Evolutionary conservation across 1,140 invertebrate genomes (phyloP), one percentile per base, ranked within the genome.

Genomic region (Halotydeus destructor): DNA sequence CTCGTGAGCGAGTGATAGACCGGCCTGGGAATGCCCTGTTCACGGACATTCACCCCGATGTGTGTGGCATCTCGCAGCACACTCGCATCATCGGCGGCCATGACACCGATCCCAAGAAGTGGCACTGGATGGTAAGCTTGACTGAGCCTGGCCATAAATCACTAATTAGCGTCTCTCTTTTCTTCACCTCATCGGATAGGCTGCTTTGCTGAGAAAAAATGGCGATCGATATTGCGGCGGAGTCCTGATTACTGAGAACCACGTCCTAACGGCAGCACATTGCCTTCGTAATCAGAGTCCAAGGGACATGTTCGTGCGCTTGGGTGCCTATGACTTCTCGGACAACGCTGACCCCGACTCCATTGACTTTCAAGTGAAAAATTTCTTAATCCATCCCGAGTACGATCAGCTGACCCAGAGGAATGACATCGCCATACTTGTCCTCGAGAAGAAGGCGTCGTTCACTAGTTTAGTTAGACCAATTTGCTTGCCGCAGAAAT

Each of bases 121-220:
- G 76, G 76, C 78, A 78, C 1, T 83, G 79, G 79, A 76, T 82
- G 68, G 78, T 68, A 0, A 74, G 75, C 2, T 19, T 35, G 6
- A 35, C n/a, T 35, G 16, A 35, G 6, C 6, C n/a, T n/a, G n/a
- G n/a, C n/a, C n/a, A n/a, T n/a, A n/a, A 8, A 8, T 8, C 33
- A 35, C 8, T 18, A 6, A n/a, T n/a, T n/a, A n/a, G n/a, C n/a
- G n/a, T n/a, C n/a, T n/a, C n/a, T n/a, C n/a, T n/a, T n/a, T n/a
- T n/a, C n/a, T n/a, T n/a, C n/a, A n/a, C n/a, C n/a, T n/a, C n/a
- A n/a, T n/a, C n/a, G n/a, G n/a, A 30, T 14, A 30, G 28, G 28
- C 28, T 30, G 28, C 28, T 30, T 14, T 30, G 9, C 28, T 30
- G 9, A n/a, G n/a, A n/a, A n/a, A n/a, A n/a, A n/a, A n/a, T n/a